A percentile compares a stretch with the other conserved stretches of the same genome.
These are phyloP conservation scores for Pteropus rufus DNA, from an alignment of 2,797 vertebrate species.

Conservation along the genomic window DNA sequence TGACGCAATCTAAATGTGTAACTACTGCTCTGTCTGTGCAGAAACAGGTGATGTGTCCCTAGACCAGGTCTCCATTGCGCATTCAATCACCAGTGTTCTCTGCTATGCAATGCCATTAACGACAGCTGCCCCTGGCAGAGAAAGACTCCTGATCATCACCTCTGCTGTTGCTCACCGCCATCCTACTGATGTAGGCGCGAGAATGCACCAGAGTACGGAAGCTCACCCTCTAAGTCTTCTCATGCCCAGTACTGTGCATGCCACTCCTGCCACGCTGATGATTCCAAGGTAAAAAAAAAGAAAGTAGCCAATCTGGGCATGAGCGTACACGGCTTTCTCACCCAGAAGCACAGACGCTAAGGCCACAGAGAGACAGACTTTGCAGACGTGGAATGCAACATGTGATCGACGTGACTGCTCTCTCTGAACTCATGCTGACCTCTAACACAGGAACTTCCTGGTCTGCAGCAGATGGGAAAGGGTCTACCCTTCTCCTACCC, in stretches of 20 bases:
- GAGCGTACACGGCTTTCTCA: neutral
- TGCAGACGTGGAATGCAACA: neutral
- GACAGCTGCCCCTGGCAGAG: neutral
- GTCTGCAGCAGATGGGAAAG: neutral
- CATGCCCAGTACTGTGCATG: neutral
- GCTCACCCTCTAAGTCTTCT: neutral
- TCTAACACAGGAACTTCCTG: neutral
- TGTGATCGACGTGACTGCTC: neutral
- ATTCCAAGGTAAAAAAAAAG: neutral
- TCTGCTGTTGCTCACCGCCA: neutral
- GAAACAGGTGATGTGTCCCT: neutral
- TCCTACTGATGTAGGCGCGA: neutral
- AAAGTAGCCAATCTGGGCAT: neutral
- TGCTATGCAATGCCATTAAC: rapidly evolving
- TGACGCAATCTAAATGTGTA: neutral
- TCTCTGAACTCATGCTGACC: neutral
- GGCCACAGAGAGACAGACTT: no score
- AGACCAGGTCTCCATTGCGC: neutral
- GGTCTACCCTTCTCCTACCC: neutral
- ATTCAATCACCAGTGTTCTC: neutral
- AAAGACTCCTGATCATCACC: neutral
- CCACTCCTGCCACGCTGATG: neutral
- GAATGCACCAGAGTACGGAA: rapidly evolving
- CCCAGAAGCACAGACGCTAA: neutral
- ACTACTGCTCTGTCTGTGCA: neutral